Base-by-base conservation (phyloP, 2,113 vertebrate genomes). In the Scortum barcoo region DNA sequence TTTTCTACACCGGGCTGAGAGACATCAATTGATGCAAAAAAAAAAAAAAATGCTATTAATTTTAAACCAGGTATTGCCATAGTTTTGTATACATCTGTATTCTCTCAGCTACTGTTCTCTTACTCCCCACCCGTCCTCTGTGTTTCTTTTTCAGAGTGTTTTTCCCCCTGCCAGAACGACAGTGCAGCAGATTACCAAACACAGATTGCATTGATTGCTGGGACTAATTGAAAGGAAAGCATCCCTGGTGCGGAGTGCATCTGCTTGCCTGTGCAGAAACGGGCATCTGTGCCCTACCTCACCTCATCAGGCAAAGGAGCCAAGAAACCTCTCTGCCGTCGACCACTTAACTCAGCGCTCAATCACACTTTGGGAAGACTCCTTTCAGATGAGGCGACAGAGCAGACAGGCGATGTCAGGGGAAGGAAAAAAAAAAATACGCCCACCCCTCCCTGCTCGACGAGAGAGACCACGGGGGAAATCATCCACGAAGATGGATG, bases 161-260 rank as follows among this genome's bases (percentile, higher is more conserved):
- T 85, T 77, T 26, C 69, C 69, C 78, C 80, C 3, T n/a, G 13
- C 58, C 3, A 20, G 72, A 90, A 86, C 40, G 60, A 88, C 82
- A 75, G 68, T 76, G 86, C 80, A 67, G 85, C 86, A 90, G 77
- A 91, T 91, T 87, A 91, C 85, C 85, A 84, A 92, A 89, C 82
- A 92, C 89, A 90, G 88, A 91, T 89, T 91, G 89, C 92, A 92
- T 89, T 88, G 92, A 93, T 94, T 93, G 93, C 80, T 66, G 38
- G 54, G 70, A 87, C 92, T 93, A 93, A 93, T 93, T 94, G 92
- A 94, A 94, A 93, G 89, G 86, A 92, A 86, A 93, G 92, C 84
- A 68, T 90, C 84, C 87, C 86, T 63, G 76, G 80, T 86, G 84
- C 26, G 77, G 74, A 48, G 78, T 78, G 72, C 91, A 90, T 91